phyloP scores from a whole-genome alignment of 2,113 vertebrate genomes.

The Mixornis gularis region DNA sequence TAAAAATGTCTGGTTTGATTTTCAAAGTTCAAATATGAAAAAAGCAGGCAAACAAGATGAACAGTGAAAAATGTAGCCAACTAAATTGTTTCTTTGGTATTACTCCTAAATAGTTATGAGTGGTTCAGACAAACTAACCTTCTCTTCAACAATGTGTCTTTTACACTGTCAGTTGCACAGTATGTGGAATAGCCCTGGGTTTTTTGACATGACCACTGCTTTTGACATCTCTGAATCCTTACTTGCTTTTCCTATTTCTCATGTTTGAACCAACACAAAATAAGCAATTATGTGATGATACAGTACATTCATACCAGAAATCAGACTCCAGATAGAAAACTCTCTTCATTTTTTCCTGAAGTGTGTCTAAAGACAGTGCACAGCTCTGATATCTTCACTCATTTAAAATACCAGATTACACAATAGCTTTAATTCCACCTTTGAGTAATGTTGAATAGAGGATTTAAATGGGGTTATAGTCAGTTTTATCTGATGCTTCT shows the following conservation, averaged over 20 bases:
- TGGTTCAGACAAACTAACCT: neutral
- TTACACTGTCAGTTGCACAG: neutral
- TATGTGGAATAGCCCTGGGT: neutral
- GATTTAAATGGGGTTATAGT: neutral
- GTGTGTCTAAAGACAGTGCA: neutral
- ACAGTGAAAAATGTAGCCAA: neutral
- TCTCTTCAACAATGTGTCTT: neutral
- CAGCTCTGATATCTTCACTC: neutral
- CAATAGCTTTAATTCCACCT: neutral
- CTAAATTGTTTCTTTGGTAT: neutral
- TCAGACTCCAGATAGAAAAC: neutral
- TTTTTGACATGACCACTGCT: neutral
- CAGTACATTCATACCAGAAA: neutral
- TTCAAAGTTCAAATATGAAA: neutral
- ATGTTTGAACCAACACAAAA: neutral
- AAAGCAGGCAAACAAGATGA: neutral
- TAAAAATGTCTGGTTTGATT: neutral
- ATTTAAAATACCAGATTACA: neutral
- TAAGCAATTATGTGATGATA: neutral
- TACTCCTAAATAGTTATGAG: neutral
- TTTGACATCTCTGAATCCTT: neutral
- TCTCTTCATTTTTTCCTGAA: neutral
- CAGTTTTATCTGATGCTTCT: constrained; percentile 2
- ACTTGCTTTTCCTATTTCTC: neutral
- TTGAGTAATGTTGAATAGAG: neutral